These are phyloP conservation scores for Drosophila quadrilineata DNA, from an alignment of 1,140 invertebrate genomes.

Conservation along the genomic window DNA sequence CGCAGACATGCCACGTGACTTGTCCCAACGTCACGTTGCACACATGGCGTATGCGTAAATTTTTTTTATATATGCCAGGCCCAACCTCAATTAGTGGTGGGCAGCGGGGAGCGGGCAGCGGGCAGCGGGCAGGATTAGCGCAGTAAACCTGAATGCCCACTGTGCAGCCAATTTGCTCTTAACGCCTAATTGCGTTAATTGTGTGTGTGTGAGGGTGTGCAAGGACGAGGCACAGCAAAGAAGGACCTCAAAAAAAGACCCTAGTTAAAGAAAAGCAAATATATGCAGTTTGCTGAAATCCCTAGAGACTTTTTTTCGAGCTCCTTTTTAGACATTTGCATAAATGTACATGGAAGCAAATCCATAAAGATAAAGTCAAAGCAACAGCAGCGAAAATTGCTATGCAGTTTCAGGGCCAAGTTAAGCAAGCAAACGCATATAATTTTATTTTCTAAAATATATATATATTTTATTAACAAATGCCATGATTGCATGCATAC, in stretches of 20 bases:
- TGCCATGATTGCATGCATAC: too few species aligned
- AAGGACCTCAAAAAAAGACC: too few species aligned
- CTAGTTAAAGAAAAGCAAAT: too few species aligned
- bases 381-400: constrained; percentile 11
- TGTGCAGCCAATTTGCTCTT: constrained; percentile 7
- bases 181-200: constrained; percentile 25
- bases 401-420: constrained; percentile 3
- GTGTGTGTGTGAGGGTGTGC: background rate
- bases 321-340: constrained; percentile 53
- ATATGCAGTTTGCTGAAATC: constrained; percentile 46
- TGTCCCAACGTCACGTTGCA: constrained; percentile 50
- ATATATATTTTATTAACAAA: too few species aligned
- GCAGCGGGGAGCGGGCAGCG: constrained; percentile 19
- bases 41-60: constrained; percentile 43
- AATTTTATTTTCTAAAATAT: too few species aligned
- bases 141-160: constrained; percentile 3
- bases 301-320: constrained; percentile 23
- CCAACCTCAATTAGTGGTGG: constrained; percentile 46
- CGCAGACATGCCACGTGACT: constrained; percentile 41
- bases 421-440: too few species aligned
- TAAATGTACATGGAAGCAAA: constrained; percentile 47
- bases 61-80: constrained; percentile 35
- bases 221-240: background rate
- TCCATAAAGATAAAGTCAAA: constrained; percentile 7
- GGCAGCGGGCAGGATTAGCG: constrained; percentile 44